Conservation (phyloP, 2,888 invertebrate species). For the Cantharis lateralis region DNA sequence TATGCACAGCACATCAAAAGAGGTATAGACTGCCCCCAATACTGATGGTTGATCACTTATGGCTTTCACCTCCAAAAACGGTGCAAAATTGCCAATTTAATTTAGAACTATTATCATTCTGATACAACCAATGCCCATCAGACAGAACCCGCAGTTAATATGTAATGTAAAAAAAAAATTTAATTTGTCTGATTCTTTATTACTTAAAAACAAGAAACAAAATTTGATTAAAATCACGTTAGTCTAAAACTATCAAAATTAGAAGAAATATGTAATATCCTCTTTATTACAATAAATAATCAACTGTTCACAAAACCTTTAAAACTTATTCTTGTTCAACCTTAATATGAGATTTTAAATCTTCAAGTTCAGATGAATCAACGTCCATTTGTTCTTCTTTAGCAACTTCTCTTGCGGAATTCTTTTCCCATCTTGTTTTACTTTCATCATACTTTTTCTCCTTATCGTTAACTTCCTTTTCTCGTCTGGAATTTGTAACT, state of each 20-base stretch:
- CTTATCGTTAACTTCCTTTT: constrained; percentile 41
- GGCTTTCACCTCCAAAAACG: too few species aligned
- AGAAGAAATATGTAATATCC: not conserved
- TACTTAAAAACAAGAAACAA: not conserved
- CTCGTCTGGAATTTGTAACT: constrained; percentile 39
- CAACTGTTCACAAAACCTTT: not conserved
- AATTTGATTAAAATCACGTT: not conserved
- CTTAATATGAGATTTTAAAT: constrained; percentile 18
- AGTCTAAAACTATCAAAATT: not conserved
- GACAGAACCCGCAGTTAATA: too few species aligned
- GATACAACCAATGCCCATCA: too few species aligned
- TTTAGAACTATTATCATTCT: too few species aligned
- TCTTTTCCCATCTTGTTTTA: constrained; percentile 49
- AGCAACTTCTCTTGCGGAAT: constrained; percentile 36
- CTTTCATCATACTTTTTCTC: constrained; percentile 48
- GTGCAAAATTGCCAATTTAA: too few species aligned
- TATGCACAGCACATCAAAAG: too few species aligned
- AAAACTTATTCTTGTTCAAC: constrained; percentile 10
- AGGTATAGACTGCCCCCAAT: too few species aligned
- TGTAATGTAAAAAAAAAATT: too few species aligned
- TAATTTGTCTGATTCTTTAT: not conserved
- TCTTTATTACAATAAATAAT: not conserved
- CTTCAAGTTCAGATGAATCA: constrained; percentile 15
- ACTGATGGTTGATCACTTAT: too few species aligned
- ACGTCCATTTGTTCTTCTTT: constrained; percentile 30